Evolutionary conservation across 1,140 invertebrate genomes (phyloP).

Genomic region (Formica selysi): DNA sequence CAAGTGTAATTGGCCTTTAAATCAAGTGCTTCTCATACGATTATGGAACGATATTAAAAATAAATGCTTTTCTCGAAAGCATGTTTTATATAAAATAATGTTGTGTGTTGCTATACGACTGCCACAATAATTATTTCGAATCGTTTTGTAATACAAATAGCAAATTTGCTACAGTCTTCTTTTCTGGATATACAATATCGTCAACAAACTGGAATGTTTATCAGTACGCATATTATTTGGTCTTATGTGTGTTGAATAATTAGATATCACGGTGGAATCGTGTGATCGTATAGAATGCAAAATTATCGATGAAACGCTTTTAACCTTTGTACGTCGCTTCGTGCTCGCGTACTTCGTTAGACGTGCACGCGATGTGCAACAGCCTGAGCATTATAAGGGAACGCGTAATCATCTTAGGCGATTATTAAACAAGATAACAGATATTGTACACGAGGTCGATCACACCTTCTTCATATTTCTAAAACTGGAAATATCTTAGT

Average conservation of each 20-base stretch:
- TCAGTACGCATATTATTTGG: slow-evolving; percentile 46
- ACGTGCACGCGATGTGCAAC: slow-evolving; percentile 41
- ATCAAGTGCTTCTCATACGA: slow-evolving; percentile 2
- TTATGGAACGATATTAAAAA: background rate
- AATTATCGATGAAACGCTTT: slow-evolving; percentile 40
- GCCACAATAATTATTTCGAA: background rate
- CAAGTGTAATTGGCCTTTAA: slow-evolving; percentile 8
- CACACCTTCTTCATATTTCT: background rate
- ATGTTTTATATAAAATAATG: slow-evolving; percentile 1
- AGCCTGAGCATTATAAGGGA: slow-evolving; percentile 29
- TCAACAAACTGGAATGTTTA: slow-evolving; percentile 46
- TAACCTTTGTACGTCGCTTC: slow-evolving; percentile 42
- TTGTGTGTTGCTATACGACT: background rate
- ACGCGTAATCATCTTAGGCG: slow-evolving; percentile 33
- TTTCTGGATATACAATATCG: slow-evolving; percentile 3
- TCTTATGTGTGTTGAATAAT: slow-evolving; percentile 17
- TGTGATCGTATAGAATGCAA: background rate
- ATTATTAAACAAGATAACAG: slow-evolving; percentile 40
- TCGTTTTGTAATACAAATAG: background rate
- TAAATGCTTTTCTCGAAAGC: background rate
- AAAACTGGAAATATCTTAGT: background rate
- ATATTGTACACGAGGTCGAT: slow-evolving; percentile 34
- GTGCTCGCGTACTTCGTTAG: background rate
- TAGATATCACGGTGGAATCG: background rate
- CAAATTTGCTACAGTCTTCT: slow-evolving; percentile 14